phyloP scores from a whole-genome alignment of 2,797 vertebrate species.

The Enteromius trimaculatus region DNA sequence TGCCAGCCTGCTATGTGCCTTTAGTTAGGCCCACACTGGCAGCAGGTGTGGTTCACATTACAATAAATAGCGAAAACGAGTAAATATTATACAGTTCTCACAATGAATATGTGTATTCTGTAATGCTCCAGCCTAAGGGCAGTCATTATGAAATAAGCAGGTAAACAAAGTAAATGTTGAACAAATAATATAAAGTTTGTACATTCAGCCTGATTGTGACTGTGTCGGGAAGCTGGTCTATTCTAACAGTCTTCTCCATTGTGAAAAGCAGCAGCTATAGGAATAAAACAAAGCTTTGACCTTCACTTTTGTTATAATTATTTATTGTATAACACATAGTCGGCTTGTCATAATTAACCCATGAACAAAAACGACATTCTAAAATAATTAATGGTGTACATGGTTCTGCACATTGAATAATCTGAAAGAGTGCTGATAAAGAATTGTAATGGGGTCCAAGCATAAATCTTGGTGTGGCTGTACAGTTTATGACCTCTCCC shows the following conservation, averaged over 20 bases:
- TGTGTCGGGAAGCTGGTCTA: neutral
- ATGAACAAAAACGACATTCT: neutral
- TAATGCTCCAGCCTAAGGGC: neutral
- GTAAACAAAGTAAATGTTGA: conserved; percentile 11
- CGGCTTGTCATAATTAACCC: neutral
- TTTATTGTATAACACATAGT: neutral
- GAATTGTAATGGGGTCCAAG: neutral
- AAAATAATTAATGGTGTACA: neutral
- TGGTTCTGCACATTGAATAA: too few species aligned
- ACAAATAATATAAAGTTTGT: neutral
- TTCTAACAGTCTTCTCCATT: neutral
- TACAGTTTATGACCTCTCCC: neutral
- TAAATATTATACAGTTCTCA: neutral
- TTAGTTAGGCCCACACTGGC: neutral
- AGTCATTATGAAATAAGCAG: neutral
- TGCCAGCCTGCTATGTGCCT: neutral
- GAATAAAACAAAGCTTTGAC: neutral
- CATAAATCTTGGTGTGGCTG: neutral
- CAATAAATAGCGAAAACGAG: neutral
- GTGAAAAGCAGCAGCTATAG: neutral
- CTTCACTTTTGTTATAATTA: neutral
- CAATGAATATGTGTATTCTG: neutral
- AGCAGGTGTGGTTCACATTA: conserved; percentile 1
- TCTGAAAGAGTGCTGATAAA: neutral
- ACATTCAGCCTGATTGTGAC: neutral